Conservation (phyloP, 1,140 invertebrate species). For the Popillia japonica region DNA sequence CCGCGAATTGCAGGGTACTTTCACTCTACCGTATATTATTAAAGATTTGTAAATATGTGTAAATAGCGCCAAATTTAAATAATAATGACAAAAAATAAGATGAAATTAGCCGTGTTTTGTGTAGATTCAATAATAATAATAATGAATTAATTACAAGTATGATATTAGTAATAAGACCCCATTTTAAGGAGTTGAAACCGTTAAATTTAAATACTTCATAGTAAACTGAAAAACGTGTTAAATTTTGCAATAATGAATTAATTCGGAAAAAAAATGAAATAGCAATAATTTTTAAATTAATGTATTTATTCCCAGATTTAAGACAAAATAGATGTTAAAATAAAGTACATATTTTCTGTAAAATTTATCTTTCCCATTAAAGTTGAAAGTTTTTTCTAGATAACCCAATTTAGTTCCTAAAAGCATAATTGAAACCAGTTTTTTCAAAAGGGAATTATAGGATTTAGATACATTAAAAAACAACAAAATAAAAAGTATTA, state of each 20-base stretch:
- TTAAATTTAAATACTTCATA: conserved; percentile 2
- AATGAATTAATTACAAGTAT: background rate
- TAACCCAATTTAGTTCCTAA: conserved; percentile 29
- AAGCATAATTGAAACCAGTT: conserved; percentile 5
- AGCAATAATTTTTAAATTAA: conserved; percentile 25
- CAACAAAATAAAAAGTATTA: conserved; percentile 49
- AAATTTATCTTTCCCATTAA: background rate
- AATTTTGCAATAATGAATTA: conserved; percentile 6
- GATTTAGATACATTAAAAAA: background rate
- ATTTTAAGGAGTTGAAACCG: background rate
- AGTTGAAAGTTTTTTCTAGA: background rate
- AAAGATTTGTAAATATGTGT: conserved; percentile 43
- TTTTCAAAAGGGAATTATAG: background rate
- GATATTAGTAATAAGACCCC: conserved; percentile 35
- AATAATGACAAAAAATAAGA: too few relatives aligned
- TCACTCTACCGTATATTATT: background rate
- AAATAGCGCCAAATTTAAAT: conserved; percentile 40
- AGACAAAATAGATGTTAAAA: conserved; percentile 5
- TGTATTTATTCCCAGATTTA: conserved; percentile 22
- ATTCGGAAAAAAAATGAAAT: conserved; percentile 1
- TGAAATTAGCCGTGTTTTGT: background rate
- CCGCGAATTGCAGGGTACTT: conserved; percentile 63
- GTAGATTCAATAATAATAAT: conserved; percentile 1
- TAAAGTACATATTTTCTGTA: conserved; percentile 19
- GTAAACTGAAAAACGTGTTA: background rate